These are phyloP conservation scores for Tringa solitaria DNA, from an alignment of 2,113 vertebrate species.

Conservation along the genomic window DNA sequence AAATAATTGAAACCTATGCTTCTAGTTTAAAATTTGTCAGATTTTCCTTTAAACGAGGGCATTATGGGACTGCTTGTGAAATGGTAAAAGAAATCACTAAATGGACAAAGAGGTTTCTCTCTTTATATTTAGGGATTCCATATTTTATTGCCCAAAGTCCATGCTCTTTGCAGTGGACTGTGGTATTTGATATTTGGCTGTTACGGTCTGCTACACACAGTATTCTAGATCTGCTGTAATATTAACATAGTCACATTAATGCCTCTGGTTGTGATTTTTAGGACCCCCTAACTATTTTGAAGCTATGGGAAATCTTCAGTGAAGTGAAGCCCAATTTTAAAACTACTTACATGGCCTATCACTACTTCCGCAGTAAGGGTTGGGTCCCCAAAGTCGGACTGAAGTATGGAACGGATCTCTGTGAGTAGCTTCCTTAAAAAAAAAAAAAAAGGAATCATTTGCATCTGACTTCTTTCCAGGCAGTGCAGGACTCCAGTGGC, in stretches of 20 bases:
- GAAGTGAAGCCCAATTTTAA: conserved; percentile 79
- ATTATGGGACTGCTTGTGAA: background rate
- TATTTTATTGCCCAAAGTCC: background rate
- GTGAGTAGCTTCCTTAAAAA: conserved; percentile 75
- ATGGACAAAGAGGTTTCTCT: background rate
- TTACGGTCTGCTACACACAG: background rate
- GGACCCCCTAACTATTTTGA: conserved; percentile 79
- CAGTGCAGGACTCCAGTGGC: background rate
- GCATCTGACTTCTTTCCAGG: background rate
- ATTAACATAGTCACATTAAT: background rate
- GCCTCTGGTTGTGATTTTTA: conserved; percentile 28
- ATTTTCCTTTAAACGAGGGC: background rate
- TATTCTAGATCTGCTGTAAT: background rate
- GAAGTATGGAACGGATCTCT: conserved; percentile 90
- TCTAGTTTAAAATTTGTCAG: background rate
- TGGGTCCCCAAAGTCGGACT: conserved; percentile 94
- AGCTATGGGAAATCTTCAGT: conserved; percentile 83
- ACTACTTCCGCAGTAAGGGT: conserved; percentile 88
- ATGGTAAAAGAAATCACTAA: background rate
- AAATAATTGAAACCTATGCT: background rate
- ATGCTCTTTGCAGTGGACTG: background rate
- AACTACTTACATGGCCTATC: conserved; percentile 87
- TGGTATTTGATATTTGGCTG: background rate
- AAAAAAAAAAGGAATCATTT: background rate
- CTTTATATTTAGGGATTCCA: background rate